Base-by-base conservation (phyloP, 2,797 vertebrate species). In the Tapirus indicus region DNA sequence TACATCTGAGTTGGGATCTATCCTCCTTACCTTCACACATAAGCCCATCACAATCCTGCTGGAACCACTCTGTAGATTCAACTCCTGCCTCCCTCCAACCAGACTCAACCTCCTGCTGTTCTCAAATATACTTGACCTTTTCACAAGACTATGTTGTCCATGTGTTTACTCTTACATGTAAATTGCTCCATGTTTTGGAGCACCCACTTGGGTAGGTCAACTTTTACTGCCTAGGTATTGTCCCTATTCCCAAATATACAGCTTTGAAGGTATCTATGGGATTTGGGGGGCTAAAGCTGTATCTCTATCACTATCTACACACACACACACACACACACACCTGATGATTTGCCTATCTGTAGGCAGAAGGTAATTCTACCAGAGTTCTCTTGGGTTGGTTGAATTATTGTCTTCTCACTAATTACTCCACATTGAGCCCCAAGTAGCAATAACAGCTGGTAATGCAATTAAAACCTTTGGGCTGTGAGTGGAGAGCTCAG, bases 391-490 rank as follows among this genome's bases (percentile, higher is more conserved):
- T 90, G 91, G 71, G 60, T 85, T 95, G 71, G 60, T 85, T 95
- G 97, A 96, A 69, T 96, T 93, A 69, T 71, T 83, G 35, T 93
- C 84, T 95, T 89, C 52, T 89, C 44, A 44, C 88, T 98, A 97
- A 97, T 97, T 96, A 86, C 56, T 97, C 77, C 56, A 88, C 16
- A 41, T 35, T 88, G 87, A 54, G 66, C 93, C 93, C 89, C 86
- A 80, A 97, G 93, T 94, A 92, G 89, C 66, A 95, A 79, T 93
- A 95, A 90, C 91, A 97, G 88, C 90, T 96, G 94, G 82, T 93
- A 92, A 72, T 95, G 84, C 93, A 97, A 95, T 98, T 82, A 97
- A 97, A 98, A 94, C 64, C 79, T 94, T 88, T 95, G 93, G 83
- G 93, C 95, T 13, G 14, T 94, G 91, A 96, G 87, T 92, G 80